A percentile compares a stretch with the other conserved stretches of the same genome.
These are phyloP conservation scores for Ondatra zibethicus DNA, from an alignment of 2,113 vertebrate genomes.

Conservation along the genomic window DNA sequence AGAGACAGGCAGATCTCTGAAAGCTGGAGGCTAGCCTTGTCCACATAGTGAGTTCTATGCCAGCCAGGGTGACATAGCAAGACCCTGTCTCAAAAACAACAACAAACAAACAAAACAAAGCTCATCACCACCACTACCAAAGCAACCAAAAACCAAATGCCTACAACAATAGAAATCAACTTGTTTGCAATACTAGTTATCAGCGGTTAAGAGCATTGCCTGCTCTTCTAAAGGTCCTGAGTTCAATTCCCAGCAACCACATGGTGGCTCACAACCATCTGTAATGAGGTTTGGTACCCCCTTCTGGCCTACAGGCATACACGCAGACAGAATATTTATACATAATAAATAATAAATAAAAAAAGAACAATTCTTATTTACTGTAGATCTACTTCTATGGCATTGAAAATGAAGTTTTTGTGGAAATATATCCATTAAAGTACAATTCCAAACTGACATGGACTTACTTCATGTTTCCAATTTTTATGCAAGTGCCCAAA, in stretches of 20 bases:
- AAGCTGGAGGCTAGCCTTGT: background rate
- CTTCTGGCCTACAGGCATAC: no score
- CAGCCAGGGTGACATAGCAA: no score
- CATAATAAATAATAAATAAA: no score
- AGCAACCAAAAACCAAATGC: background rate
- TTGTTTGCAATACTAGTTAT: background rate
- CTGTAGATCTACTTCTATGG: background rate
- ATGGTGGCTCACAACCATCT: no score
- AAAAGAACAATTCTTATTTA: background rate
- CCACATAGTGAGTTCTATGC: background rate
- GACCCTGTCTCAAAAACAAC: background rate
- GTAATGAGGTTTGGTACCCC: no score
- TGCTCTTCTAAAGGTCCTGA: no score
- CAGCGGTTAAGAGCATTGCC: no score
- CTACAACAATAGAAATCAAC: background rate
- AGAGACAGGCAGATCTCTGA: background rate
- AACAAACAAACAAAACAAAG: background rate
- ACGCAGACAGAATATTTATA: no score
- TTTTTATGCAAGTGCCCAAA: background rate
- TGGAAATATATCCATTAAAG: background rate
- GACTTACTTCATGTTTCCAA: background rate
- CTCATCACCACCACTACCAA: background rate
- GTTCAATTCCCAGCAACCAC: no score
- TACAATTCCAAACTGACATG: background rate
- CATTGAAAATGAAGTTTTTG: background rate